Evolutionary conservation across 1,140 invertebrate species (phyloP).

Genomic region (Cotesia vestalis): DNA sequence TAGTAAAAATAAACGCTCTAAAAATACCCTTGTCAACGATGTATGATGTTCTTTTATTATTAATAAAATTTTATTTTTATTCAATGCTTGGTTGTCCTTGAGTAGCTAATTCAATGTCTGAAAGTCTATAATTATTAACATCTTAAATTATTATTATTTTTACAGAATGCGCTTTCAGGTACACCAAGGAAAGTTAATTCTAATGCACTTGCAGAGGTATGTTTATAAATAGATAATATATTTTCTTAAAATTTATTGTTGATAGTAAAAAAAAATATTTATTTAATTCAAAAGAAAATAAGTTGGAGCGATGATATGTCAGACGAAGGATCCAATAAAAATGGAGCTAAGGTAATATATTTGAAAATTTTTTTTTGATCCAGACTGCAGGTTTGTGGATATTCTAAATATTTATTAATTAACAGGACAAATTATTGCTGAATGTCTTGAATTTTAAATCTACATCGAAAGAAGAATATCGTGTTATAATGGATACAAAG

Average conservation of each 20-base stretch:
- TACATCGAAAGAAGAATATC: slow-evolving; percentile 47
- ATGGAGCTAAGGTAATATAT: neutral
- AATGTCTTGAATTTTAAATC: slow-evolving; percentile 44
- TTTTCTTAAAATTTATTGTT: neutral
- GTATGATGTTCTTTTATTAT: neutral
- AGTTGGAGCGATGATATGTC: slow-evolving; percentile 11
- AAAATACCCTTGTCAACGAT: neutral
- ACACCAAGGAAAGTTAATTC: slow-evolving; percentile 6
- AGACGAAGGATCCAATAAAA: neutral
- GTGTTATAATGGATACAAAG: slow-evolving; percentile 46
- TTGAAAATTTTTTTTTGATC: neutral
- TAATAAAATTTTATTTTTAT: slow-evolving; percentile 13
- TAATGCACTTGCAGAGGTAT: slow-evolving; percentile 7
- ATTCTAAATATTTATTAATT: neutral
- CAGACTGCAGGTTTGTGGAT: neutral
- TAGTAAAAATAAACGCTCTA: neutral
- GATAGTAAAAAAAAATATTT: neutral
- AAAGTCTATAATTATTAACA: no score
- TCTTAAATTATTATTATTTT: slow-evolving; percentile 13
- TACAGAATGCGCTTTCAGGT: neutral
- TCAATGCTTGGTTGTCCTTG: neutral
- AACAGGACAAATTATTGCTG: slow-evolving; percentile 41
- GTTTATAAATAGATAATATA: neutral
- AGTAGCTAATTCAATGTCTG: neutral
- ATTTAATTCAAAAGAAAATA: neutral